Base-by-base conservation (phyloP, 2,113 vertebrate genomes). In the Phycodurus eques region DNA sequence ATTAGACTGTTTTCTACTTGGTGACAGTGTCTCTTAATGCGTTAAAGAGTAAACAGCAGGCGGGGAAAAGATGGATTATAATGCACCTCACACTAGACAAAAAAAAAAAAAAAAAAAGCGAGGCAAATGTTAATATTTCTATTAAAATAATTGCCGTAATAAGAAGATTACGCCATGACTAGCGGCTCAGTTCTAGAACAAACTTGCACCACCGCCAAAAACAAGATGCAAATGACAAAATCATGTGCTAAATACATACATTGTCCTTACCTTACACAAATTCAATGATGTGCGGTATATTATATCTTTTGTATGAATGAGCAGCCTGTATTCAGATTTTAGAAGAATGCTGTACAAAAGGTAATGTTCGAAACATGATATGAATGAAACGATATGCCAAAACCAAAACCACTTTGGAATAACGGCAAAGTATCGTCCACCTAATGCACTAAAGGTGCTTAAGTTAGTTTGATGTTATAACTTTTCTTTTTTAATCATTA, bases 11-110 rank as follows among this genome's bases (percentile, higher is more conserved):
- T 43, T n/a, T 65, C 42, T 65, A 22, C 39, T 65, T 64, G 33
- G 19, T 43, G 62, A 64, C 19, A 20, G 19, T 63, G 19, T 22
- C 20, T 65, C n/a, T 65, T 43, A 2, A 22, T 46, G 13, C 9
- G 3, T 65, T 65, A 44, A 65, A 65, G 14, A 44, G n/a, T 44
- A 22, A 65, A 46, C 62, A 65, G 62, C 42, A 44, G 60, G 43
- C 68, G 33, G 49, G 62, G 66, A 8, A 70, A 44, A 2, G 20
- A 65, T 65, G 20, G 61, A 65, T 22, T 22, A 64, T 46, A 65
- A 44, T 11, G 13, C 12, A n/a, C 20, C 20, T 65, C n/a, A 44
- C 42, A 2, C 1, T 4, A n/a, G 8, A 19, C 3, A 42, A 2
- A 63, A 39, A 43, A 42, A 2, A 63, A 39, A 43, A 62, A 33